Evolutionary conservation across 1,140 invertebrate genomes (phyloP).

Genomic region (Diachasmimorpha longicaudata): DNA sequence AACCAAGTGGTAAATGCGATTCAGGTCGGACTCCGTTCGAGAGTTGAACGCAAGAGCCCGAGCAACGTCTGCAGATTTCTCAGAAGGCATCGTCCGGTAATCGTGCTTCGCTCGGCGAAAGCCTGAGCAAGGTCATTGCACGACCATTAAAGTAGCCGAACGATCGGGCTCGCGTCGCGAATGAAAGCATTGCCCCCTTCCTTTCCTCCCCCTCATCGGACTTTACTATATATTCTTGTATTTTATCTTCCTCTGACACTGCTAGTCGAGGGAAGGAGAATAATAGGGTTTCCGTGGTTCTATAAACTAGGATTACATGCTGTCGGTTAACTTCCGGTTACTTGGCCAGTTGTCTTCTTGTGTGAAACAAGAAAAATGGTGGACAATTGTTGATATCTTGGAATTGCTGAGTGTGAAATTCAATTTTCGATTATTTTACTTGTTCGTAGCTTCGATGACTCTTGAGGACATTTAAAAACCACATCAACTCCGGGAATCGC

Average conservation of each 20-base stretch:
- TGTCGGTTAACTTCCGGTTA: neutral
- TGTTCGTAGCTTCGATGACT: too few species aligned
- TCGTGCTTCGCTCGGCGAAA: slow-evolving; percentile 18
- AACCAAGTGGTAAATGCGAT: slow-evolving; percentile 3
- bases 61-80: slow-evolving; percentile 21
- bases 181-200: slow-evolving; percentile 7
- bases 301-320: neutral
- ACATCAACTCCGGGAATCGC: too few species aligned
- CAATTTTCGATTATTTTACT: too few species aligned
- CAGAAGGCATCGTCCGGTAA: slow-evolving; percentile 15
- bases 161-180: slow-evolving; percentile 13
- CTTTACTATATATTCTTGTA: neutral
- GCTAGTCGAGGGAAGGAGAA: neutral
- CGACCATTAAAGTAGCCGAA: slow-evolving; percentile 19
- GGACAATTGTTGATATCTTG: neutral
- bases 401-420: neutral
- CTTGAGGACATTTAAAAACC: too few species aligned
- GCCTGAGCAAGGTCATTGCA: slow-evolving; percentile 22
- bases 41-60: neutral
- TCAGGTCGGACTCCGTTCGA: slow-evolving; percentile 1
- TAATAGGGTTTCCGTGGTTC: neutral
- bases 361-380: neutral
- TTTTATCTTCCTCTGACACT: neutral
- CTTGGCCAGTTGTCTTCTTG: neutral
- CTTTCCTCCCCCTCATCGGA: neutral